Conservation (phyloP, 2,113 vertebrate genomes). For the Thryonomys swinderianus region DNA sequence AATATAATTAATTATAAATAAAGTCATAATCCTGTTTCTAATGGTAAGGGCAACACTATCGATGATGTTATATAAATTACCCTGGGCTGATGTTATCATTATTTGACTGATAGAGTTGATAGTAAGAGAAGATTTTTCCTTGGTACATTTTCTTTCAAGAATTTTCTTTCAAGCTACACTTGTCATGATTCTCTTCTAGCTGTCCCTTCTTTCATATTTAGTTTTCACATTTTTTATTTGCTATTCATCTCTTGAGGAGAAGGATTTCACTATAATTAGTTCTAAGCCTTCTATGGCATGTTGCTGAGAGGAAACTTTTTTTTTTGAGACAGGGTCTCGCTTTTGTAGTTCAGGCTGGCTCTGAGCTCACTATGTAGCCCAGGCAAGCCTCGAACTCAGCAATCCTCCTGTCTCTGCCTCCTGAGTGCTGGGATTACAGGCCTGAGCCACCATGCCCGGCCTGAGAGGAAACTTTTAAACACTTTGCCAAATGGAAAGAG, state of each 20-base stretch:
- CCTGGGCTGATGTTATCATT: not conserved
- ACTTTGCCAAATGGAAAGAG: not conserved
- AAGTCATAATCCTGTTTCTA: conserved; percentile 32
- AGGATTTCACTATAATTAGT: not conserved
- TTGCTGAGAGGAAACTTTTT: not conserved
- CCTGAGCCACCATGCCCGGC: too few relatives aligned
- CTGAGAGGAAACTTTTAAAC: not conserved
- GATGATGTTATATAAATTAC: not conserved
- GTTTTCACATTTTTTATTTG: not conserved
- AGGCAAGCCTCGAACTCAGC: too few relatives aligned
- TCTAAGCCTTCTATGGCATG: not conserved
- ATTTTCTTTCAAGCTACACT: too few relatives aligned
- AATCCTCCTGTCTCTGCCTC: too few relatives aligned
- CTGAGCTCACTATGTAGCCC: too few relatives aligned
- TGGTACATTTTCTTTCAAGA: not conserved
- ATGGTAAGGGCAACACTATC: not conserved
- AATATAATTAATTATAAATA: conserved; percentile 45
- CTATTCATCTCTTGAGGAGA: not conserved
- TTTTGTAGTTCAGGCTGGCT: too few relatives aligned
- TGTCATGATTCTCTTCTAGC: not conserved
- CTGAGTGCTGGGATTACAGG: too few relatives aligned
- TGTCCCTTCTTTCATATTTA: not conserved
- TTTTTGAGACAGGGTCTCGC: too few relatives aligned
- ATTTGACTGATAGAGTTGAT: not conserved
- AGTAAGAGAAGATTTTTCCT: not conserved